phyloP scores from a whole-genome alignment of 2,888 invertebrate species.

The Drosophila aldrichi region DNA sequence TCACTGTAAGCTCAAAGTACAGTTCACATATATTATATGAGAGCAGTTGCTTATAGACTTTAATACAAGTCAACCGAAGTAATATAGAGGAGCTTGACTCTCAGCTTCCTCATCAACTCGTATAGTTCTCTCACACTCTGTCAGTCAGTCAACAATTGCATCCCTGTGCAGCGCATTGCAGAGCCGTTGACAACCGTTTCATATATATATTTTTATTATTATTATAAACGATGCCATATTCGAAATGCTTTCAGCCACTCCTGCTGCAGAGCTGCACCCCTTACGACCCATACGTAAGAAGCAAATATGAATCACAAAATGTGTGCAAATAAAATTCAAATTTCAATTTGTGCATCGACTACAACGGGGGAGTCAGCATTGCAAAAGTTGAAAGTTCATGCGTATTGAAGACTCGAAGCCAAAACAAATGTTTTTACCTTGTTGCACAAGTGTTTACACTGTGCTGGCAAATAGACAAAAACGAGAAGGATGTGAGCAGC shows the following conservation, averaged over 20 bases:
- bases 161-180: background rate
- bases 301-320: conserved; percentile 70
- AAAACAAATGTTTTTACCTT: conserved; percentile 76
- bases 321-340: conserved; percentile 73
- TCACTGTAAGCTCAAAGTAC: background rate
- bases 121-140: background rate
- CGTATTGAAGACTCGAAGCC: conserved; percentile 65
- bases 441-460: conserved; percentile 73
- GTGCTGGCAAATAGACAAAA: conserved; percentile 28
- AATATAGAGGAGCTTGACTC: background rate
- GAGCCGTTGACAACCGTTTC: background rate
- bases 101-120: background rate
- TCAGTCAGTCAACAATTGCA: too few species aligned
- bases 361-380: background rate
- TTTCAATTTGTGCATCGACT: conserved; percentile 69
- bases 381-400: conserved; percentile 39
- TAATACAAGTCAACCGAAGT: background rate
- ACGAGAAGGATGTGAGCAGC: background rate
- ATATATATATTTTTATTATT: conserved; percentile 19
- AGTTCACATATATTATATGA: background rate
- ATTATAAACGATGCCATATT: conserved; percentile 48
- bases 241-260: conserved; percentile 9
- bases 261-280: background rate
- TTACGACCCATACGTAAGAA: conserved; percentile 33
- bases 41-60: background rate